phyloP scores from a whole-genome alignment of 1,140 invertebrate genomes.

The Alviniconcha marisindica region DNA sequence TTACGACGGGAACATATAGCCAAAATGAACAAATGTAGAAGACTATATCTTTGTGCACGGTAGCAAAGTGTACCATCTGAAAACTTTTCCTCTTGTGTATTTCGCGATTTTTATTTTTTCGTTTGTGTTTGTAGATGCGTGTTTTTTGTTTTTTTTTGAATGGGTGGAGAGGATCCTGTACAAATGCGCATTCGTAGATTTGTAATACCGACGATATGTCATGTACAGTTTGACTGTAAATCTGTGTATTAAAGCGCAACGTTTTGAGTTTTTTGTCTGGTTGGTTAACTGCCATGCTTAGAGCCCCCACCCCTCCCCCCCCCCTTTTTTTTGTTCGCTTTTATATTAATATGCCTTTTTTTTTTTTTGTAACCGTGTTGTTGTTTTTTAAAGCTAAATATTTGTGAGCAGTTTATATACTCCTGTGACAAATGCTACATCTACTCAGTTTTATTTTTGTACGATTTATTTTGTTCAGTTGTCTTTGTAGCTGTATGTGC shows the following conservation, averaged over 20 bases:
- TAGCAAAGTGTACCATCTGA: too few species aligned
- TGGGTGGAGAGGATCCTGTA: not conserved
- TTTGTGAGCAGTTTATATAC: not conserved
- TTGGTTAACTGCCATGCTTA: too few species aligned
- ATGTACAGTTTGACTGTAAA: too few species aligned
- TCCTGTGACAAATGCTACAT: not conserved
- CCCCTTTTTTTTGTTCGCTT: not conserved
- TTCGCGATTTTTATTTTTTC: not conserved
- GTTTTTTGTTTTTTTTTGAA: not conserved
- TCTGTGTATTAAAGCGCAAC: too few species aligned
- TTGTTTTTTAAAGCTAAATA: not conserved
- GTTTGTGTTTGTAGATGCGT: not conserved
- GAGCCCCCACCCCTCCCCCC: too few species aligned
- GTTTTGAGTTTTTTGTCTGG: too few species aligned
- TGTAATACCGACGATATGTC: too few species aligned
- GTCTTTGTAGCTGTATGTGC: not conserved
- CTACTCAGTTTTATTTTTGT: conserved; percentile 34
- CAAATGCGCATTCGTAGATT: too few species aligned
- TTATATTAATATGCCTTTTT: not conserved
- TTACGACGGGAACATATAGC: not conserved
- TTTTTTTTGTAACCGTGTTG: not conserved
- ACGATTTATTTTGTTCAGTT: not conserved
- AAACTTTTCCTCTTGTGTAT: not conserved
- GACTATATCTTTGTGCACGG: too few species aligned
- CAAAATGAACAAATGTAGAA: conserved; percentile 20